Evolutionary conservation across 2,113 vertebrate genomes (phyloP).

Genomic region (Gymnarchus niloticus): DNA sequence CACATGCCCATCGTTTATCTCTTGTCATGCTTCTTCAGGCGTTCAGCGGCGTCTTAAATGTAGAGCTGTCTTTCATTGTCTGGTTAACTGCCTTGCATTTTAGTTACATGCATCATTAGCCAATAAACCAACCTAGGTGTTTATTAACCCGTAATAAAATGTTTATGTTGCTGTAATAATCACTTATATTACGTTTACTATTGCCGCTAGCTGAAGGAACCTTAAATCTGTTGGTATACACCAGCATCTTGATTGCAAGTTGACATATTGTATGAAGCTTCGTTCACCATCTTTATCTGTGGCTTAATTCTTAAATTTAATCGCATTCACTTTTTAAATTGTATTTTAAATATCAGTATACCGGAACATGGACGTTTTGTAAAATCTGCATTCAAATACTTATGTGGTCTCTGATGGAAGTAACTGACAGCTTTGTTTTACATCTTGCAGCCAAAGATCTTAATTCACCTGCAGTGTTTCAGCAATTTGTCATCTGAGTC

Average conservation of each 20-base stretch:
- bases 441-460: background rate
- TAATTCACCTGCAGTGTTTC: background rate
- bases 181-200: background rate
- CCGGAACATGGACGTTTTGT: background rate
- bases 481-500: background rate
- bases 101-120: background rate
- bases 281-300: background rate
- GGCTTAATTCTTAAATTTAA: background rate
- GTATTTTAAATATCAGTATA: background rate
- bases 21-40: background rate
- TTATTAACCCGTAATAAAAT: background rate
- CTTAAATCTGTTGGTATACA: background rate
- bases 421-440: background rate
- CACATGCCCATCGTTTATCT: background rate
- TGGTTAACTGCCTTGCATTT: conserved; percentile 4
- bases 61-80: background rate
- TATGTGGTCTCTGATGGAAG: background rate
- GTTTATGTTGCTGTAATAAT: background rate
- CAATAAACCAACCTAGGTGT: background rate
- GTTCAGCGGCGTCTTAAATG: background rate
- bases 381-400: background rate
- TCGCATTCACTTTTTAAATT: background rate
- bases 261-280: background rate
- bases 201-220: background rate
- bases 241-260: background rate